phyloP scores from a whole-genome alignment of 2,797 vertebrate species.

The Spondyliosoma cantharus region DNA sequence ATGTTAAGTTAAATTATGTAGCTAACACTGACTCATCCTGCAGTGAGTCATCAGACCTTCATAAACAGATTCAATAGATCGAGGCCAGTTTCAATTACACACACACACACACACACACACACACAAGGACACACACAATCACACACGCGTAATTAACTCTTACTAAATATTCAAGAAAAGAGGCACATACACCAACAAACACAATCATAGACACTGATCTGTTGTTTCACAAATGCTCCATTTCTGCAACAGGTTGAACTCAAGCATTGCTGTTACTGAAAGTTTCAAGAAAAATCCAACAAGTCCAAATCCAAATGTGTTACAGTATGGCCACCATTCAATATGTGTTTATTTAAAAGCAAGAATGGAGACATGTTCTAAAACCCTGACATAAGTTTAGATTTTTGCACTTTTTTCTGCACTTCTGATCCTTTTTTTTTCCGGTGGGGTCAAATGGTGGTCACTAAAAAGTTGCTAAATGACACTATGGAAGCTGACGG shows the following conservation, averaged over 20 bases:
- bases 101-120: conserved; percentile 27
- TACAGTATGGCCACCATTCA: too few relatives aligned
- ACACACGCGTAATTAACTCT: conserved; percentile 15
- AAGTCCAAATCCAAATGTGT: background rate
- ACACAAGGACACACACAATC: background rate
- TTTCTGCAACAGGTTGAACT: background rate
- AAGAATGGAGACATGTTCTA: background rate
- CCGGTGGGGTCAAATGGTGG: too few relatives aligned
- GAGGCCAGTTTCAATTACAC: conserved; percentile 36
- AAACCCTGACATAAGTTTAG: too few relatives aligned
- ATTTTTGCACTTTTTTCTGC: too few relatives aligned
- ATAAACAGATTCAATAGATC: conserved; percentile 44
- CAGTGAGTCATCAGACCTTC: conserved; percentile 59
- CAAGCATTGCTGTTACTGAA: background rate
- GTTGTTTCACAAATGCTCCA: background rate
- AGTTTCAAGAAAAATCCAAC: background rate
- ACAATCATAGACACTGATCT: background rate
- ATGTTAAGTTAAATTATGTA: conserved; percentile 39
- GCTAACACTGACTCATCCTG: conserved; percentile 58
- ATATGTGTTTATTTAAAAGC: background rate
- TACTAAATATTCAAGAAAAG: too few relatives aligned
- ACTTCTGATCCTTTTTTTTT: too few relatives aligned
- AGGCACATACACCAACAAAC: background rate
- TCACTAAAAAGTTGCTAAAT: too few relatives aligned
- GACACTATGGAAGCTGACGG: too few relatives aligned